These are phyloP conservation scores for Camelus bactrianus DNA, from an alignment of 2,113 vertebrate species.

Conservation along the genomic window DNA sequence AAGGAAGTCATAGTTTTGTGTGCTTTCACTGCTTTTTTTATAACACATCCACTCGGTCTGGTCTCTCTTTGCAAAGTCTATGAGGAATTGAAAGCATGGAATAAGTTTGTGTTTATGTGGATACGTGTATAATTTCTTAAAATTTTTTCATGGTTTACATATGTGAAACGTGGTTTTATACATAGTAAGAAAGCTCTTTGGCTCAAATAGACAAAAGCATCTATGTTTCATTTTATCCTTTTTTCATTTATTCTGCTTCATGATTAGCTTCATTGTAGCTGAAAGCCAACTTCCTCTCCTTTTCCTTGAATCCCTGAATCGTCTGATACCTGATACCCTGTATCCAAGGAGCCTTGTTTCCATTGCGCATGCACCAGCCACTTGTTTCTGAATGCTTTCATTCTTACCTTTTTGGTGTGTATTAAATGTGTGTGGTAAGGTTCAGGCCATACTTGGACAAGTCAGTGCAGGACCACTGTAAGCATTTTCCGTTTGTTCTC, in stretches of 20 bases:
- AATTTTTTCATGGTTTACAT: neutral
- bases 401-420: constrained; percentile 34
- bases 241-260: constrained; percentile 51
- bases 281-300: neutral
- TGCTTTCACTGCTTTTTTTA: neutral
- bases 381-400: constrained; percentile 51
- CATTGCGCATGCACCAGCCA: neutral
- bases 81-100: constrained; percentile 55
- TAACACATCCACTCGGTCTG: neutral
- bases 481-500: constrained; percentile 59
- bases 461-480: neutral
- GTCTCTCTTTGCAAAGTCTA: neutral
- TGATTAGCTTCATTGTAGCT: constrained; percentile 8
- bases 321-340: neutral
- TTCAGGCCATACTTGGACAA: constrained; percentile 10
- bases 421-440: constrained; percentile 35
- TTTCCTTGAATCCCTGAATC: constrained; percentile 4
- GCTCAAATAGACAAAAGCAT: neutral
- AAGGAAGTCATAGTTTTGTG: neutral
- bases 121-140: neutral
- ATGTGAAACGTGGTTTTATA: neutral
- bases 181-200: neutral
- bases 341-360: constrained; percentile 16
- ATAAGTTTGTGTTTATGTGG: neutral
- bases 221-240: constrained; percentile 28